These are phyloP conservation scores for Hypomesus transpacificus DNA, from an alignment of 2,113 vertebrate species.

Conservation along the genomic window DNA sequence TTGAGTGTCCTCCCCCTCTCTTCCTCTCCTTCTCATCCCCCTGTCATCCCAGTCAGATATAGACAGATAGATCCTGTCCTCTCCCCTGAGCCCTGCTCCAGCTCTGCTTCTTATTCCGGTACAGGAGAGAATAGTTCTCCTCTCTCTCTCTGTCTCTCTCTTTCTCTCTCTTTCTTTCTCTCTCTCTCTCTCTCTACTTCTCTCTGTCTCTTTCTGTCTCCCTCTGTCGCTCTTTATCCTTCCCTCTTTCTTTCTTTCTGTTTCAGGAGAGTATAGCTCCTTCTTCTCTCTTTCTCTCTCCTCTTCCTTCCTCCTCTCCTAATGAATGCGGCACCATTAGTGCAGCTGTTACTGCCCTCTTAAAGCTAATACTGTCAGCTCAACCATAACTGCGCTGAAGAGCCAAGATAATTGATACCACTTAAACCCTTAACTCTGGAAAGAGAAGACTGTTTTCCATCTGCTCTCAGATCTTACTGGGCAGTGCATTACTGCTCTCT, in stretches of 20 bases:
- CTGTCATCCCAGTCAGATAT: constrained; percentile 56
- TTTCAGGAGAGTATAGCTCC: not conserved
- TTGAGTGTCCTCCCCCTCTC: not conserved
- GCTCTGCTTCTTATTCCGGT: constrained; percentile 73
- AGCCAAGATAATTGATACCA: constrained; percentile 39
- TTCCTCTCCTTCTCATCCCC: constrained; percentile 27
- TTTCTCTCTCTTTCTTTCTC: not conserved
- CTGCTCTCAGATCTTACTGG: constrained; percentile 30
- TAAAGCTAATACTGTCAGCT: constrained; percentile 45
- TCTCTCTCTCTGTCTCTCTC: not conserved
- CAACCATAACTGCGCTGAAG: constrained; percentile 29
- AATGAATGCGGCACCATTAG: constrained; percentile 62
- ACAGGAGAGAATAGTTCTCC: constrained; percentile 64
- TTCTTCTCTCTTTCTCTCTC: not conserved
- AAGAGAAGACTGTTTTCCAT: constrained; percentile 20
- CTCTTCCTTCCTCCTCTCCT: constrained; percentile 46
- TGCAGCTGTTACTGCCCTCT: constrained; percentile 52
- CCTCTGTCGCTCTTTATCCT: too few species aligned
- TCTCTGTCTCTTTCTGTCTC: too few species aligned
- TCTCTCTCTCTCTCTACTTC: too few species aligned
- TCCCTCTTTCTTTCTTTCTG: too few species aligned
- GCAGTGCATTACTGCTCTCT: constrained; percentile 5
- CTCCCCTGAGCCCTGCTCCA: constrained; percentile 71
- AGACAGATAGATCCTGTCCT: constrained; percentile 50
- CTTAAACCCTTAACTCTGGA: constrained; percentile 28